Percentiles rank a stretch among this genome's conserved stretches.
phyloP scores from a whole-genome alignment of 2,797 vertebrate genomes.

The Psittacula derbiana region DNA sequence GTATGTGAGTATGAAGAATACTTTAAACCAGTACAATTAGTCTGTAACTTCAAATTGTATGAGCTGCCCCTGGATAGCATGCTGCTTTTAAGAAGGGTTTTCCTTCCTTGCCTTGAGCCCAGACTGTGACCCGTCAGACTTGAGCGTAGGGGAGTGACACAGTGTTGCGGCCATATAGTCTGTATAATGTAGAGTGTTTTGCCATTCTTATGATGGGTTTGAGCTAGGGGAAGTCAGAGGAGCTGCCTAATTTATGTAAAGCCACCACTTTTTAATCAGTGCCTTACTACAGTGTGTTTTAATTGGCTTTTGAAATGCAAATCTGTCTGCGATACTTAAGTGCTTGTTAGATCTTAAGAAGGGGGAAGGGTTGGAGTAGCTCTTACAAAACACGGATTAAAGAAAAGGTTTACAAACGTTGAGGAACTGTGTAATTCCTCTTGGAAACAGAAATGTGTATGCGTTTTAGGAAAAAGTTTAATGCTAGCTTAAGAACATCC shows the following conservation, averaged over 20 bases:
- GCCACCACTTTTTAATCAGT: background rate
- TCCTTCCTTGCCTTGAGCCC: background rate
- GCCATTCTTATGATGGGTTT: background rate
- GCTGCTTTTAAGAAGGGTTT: background rate
- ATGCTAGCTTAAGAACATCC: background rate
- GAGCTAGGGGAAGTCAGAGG: background rate
- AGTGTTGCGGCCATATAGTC: background rate
- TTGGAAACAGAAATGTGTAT: background rate
- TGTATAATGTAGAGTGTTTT: background rate
- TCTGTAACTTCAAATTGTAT: background rate
- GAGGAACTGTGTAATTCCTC: background rate
- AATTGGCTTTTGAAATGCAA: conserved; percentile 53
- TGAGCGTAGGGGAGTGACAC: background rate
- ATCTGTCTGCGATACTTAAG: conserved; percentile 27
- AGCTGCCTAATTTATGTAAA: conserved; percentile 26
- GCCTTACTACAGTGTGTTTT: background rate
- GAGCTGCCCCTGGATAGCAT: background rate
- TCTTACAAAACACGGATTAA: background rate
- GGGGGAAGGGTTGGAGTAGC: background rate
- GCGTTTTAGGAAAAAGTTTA: background rate
- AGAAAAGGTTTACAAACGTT: background rate
- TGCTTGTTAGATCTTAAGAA: background rate
- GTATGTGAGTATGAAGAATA: background rate
- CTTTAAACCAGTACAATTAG: background rate
- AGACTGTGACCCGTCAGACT: background rate